Conservation (phyloP, 2,113 vertebrate genomes). For the Hypocryptadius cinnamomeus region DNA sequence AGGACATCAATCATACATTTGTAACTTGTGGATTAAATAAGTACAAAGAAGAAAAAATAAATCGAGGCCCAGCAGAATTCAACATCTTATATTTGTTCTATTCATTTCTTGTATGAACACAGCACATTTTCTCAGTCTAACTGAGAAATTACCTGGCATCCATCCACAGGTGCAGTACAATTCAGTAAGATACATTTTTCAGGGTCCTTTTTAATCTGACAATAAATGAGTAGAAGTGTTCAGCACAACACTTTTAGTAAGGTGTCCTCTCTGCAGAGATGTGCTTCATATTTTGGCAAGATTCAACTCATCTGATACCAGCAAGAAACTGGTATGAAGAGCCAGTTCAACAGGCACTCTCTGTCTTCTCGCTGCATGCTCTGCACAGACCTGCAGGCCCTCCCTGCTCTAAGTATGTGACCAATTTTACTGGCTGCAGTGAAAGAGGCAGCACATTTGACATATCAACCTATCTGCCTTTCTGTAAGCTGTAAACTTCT, state of each 20-base stretch:
- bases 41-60: neutral
- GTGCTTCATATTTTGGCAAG: neutral
- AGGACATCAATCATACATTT: conserved; percentile 37
- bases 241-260: neutral
- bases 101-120: neutral
- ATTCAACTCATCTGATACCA: neutral
- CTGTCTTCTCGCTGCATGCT: neutral
- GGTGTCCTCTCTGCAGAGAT: neutral
- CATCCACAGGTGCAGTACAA: neutral
- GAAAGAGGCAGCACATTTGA: neutral
- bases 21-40: neutral
- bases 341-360: neutral
- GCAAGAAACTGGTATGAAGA: neutral
- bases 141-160: neutral
- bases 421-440: neutral
- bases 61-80: neutral
- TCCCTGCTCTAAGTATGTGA: neutral
- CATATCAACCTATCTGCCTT: neutral
- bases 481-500: neutral
- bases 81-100: neutral
- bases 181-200: neutral
- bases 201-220: neutral
- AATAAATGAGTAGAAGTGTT: neutral
- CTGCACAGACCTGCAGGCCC: neutral
- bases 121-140: neutral